phyloP scores from a whole-genome alignment of 2,797 vertebrate species.

The Parauchenoglanis punctatus region DNA sequence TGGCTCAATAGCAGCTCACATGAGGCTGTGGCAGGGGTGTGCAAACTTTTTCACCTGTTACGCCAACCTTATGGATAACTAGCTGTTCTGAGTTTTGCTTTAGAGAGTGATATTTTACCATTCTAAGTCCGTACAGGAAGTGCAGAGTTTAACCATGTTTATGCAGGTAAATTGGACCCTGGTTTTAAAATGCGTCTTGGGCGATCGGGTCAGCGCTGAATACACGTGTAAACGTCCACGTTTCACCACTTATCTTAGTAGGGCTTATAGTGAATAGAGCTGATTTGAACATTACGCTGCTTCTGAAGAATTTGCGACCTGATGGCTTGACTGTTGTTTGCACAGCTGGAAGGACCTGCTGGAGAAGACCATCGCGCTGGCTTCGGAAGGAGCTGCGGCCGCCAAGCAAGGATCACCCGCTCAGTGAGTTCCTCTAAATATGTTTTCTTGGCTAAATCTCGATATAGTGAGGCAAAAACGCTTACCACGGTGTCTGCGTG shows the following conservation, averaged over 20 bases:
- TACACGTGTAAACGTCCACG: background rate
- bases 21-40: background rate
- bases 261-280: too few relatives aligned
- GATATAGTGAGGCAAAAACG: too few relatives aligned
- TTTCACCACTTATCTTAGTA: background rate
- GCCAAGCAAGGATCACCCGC: constrained; percentile 64
- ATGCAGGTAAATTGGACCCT: too few relatives aligned
- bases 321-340: background rate
- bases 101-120: background rate
- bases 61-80: background rate
- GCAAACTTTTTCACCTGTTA: background rate
- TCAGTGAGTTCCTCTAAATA: constrained; percentile 64
- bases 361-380: constrained; percentile 69
- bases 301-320: background rate
- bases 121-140: background rate
- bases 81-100: background rate
- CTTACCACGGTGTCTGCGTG: too few relatives aligned
- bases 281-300: background rate
- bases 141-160: background rate
- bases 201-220: too few relatives aligned
- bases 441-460: background rate
- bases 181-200: too few relatives aligned
- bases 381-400: constrained; percentile 57
- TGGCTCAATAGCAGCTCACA: background rate
- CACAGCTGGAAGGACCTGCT: constrained; percentile 78